Conservation (phyloP, 2,888 invertebrate genomes). For the Resseliella maxima region DNA sequence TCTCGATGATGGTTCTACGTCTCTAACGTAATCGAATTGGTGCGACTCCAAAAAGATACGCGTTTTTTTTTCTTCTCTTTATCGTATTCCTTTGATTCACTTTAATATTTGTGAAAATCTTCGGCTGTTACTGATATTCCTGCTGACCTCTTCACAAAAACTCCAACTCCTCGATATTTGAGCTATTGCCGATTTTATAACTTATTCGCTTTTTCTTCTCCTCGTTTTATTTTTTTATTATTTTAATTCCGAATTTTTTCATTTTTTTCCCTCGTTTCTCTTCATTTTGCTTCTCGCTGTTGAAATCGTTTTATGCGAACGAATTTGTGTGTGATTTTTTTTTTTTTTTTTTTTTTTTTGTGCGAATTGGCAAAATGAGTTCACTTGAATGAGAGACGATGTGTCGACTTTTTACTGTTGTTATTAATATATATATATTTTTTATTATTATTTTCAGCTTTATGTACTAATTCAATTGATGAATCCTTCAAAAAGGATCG, state of each 20-base stretch:
- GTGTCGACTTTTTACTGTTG: slow-evolving; percentile 3
- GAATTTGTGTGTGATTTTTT: too few relatives aligned
- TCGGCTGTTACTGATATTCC: neutral
- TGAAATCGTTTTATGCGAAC: neutral
- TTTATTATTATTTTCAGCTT: slow-evolving; percentile 13
- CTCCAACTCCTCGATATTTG: neutral
- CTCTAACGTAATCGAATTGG: slow-evolving; percentile 24
- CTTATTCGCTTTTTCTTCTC: neutral
- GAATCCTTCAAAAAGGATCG: slow-evolving; percentile 5
- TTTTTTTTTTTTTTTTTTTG: too few relatives aligned
- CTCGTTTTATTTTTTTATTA: neutral
- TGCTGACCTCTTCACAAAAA: neutral
- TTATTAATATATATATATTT: slow-evolving; percentile 23
- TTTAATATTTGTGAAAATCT: neutral
- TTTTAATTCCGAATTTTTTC: neutral
- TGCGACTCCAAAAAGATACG: slow-evolving; percentile 13
- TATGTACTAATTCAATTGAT: slow-evolving; percentile 38
- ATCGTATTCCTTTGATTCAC: slow-evolving; percentile 16
- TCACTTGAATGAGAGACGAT: neutral
- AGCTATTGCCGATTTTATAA: slow-evolving; percentile 23
- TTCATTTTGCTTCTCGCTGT: neutral
- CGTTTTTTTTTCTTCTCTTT: neutral
- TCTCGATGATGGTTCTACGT: neutral
- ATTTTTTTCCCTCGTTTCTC: neutral
- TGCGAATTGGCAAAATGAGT: neutral